These are phyloP conservation scores for Gymnosoma rotundatum DNA, from an alignment of 2,888 invertebrate species.

Conservation along the genomic window DNA sequence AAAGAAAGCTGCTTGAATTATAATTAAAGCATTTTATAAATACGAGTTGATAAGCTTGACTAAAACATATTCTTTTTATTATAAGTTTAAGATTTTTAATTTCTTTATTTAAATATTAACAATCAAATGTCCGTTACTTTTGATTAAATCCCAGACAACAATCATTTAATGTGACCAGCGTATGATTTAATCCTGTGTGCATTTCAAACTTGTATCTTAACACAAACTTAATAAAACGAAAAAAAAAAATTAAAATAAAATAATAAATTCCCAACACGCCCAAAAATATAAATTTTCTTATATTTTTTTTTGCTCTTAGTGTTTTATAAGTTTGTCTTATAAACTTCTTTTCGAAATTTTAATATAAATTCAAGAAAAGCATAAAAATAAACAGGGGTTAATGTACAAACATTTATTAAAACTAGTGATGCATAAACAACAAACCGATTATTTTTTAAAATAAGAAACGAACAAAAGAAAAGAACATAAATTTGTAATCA, in stretches of 20 bases:
- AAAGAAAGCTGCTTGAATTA: no score
- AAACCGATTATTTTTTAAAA: slow-evolving; percentile 5
- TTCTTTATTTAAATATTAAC: not conserved
- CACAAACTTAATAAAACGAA: not conserved
- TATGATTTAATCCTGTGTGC: slow-evolving; percentile 48
- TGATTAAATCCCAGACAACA: slow-evolving; percentile 13
- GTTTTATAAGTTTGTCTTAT: slow-evolving; percentile 19
- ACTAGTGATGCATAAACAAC: slow-evolving; percentile 38
- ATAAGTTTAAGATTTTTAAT: not conserved
- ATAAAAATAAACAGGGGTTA: slow-evolving; percentile 16
- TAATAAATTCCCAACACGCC: slow-evolving; percentile 60
- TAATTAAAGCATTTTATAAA: no score
- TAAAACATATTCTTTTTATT: not conserved
- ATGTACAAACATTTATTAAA: not conserved
- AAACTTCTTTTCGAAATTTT: slow-evolving; percentile 11
- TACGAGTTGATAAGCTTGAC: no score
- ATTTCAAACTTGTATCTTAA: not conserved
- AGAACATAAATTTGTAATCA: not conserved
- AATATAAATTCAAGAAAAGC: slow-evolving; percentile 1
- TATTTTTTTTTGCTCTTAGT: not conserved
- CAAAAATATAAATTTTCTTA: slow-evolving; percentile 35
- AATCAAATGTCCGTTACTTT: slow-evolving; percentile 38
- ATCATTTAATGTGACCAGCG: slow-evolving; percentile 33
- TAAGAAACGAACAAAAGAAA: not conserved
- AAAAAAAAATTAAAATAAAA: slow-evolving; percentile 5